These are phyloP conservation scores for Ephydatia muelleri DNA, from an alignment of 37 sponge, comb jelly and placozoan genomes.

Conservation along the genomic window DNA sequence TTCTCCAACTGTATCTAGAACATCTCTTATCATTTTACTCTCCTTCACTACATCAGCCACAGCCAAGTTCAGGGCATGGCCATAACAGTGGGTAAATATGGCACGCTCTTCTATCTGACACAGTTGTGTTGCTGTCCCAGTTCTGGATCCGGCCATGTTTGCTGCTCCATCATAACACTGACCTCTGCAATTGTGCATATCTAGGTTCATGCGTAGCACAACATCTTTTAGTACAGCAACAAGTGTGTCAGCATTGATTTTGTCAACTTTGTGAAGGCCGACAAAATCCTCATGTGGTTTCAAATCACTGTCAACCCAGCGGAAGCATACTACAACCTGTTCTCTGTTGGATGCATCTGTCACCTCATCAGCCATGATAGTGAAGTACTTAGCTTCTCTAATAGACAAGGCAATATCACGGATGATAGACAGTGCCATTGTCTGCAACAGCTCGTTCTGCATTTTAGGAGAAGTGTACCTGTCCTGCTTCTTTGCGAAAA, in stretches of 20 bases:
- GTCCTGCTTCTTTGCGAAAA: no score
- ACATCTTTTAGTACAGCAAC: conserved; percentile 43
- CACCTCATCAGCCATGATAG: conserved; percentile 58
- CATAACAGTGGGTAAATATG: conserved; percentile 23
- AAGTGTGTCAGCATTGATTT: conserved; percentile 26
- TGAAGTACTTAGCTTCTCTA: neutral
- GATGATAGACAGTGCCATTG: no score
- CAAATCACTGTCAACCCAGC: conserved; percentile 54
- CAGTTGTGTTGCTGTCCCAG: conserved; percentile 43
- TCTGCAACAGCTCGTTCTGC: no score
- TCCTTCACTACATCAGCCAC: conserved; percentile 36
- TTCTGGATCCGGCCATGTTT: conserved; percentile 46
- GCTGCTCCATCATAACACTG: conserved; percentile 76
- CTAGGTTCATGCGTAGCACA: conserved; percentile 38
- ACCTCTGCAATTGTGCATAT: conserved; percentile 42
- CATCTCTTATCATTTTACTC: neutral
- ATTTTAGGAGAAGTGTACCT: no score
- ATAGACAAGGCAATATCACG: no score
- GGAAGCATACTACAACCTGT: conserved; percentile 35
- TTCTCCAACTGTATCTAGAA: conserved; percentile 25
- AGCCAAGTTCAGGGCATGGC: conserved; percentile 51
- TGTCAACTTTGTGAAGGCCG: conserved; percentile 31
- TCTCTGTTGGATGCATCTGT: conserved; percentile 61
- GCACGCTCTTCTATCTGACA: conserved; percentile 17
- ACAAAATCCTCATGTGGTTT: conserved; percentile 48